phyloP scores from a whole-genome alignment of 2,888 invertebrate genomes.

The Orthonevra nobilis region DNA sequence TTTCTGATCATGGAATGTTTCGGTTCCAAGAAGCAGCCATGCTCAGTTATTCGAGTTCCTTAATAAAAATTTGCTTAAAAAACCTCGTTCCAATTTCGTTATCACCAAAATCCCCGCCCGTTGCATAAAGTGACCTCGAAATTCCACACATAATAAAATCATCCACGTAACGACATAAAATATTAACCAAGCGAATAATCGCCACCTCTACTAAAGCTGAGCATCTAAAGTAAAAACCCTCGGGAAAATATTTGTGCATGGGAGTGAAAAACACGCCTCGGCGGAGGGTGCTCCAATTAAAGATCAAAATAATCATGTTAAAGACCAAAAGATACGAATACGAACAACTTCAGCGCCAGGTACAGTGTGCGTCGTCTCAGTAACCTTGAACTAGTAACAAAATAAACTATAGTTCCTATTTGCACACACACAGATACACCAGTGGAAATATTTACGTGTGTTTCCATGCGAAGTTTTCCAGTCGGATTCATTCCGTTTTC shows the following conservation, averaged over 20 bases:
- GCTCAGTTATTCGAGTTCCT: too few species aligned
- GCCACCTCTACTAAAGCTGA: constrained; percentile 16
- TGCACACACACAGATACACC: neutral
- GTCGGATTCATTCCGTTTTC: constrained; percentile 50
- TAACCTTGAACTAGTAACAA: constrained; percentile 69
- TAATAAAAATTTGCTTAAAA: too few species aligned
- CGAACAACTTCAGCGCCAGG: constrained; percentile 41
- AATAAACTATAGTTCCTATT: constrained; percentile 38
- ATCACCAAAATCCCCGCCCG: too few species aligned
- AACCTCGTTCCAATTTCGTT: neutral
- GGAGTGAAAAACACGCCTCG: neutral
- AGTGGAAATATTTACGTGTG: too few species aligned
- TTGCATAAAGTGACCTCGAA: constrained; percentile 1
- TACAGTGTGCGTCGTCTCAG: constrained; percentile 63
- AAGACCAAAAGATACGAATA: constrained; percentile 7
- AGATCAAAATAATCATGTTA: constrained; percentile 43
- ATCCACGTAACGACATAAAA: constrained; percentile 29
- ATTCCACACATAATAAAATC: constrained; percentile 9
- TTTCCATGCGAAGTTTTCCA: too few species aligned
- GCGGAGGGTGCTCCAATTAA: constrained; percentile 44
- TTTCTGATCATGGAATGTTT: too few species aligned
- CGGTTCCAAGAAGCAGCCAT: too few species aligned
- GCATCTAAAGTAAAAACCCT: constrained; percentile 34
- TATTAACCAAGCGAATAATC: constrained; percentile 41
- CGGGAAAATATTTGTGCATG: constrained; percentile 1